Percentiles rank a stretch among this genome's conserved stretches.
These are phyloP conservation scores for Sacculina carcini DNA, from an alignment of 2,888 invertebrate species.

Conservation along the genomic window DNA sequence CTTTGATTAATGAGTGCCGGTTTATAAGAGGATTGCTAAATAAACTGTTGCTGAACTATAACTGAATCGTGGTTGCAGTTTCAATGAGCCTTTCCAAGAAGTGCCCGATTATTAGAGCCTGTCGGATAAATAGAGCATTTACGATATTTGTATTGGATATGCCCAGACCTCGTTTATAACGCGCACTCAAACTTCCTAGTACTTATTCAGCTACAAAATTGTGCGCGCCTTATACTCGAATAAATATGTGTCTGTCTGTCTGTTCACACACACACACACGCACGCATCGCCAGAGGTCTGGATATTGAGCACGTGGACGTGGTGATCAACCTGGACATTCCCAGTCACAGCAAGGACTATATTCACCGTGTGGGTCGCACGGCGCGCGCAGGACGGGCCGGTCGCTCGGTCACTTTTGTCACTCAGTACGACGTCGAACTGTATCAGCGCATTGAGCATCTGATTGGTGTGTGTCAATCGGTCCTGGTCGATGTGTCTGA, in stretches of 20 bases:
- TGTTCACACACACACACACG: neutral
- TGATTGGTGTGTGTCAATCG: conserved; percentile 34
- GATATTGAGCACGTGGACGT: conserved; percentile 98
- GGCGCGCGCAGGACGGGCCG: conserved; percentile 79
- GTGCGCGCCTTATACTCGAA: neutral
- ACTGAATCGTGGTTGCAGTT: no score
- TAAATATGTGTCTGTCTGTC: neutral
- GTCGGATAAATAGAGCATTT: no score
- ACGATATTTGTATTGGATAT: no score
- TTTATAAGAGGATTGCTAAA: no score
- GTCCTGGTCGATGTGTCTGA: conserved; percentile 1
- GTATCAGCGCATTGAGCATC: conserved; percentile 85
- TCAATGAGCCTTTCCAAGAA: no score
- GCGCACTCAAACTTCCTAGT: no score
- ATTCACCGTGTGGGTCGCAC: conserved; percentile 93
- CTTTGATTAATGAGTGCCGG: no score
- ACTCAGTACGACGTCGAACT: conserved; percentile 93
- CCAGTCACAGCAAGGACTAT: conserved; percentile 94
- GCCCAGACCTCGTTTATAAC: no score
- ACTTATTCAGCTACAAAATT: neutral
- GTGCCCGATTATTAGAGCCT: no score
- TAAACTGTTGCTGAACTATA: no score
- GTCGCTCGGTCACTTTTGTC: conserved; percentile 82
- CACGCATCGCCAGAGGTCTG: conserved; percentile 40
- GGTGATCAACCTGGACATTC: conserved; percentile 92